Evolutionary conservation across 1,140 invertebrate species (phyloP), one percentile per base, ranked within the genome.

Genomic region (Conus ventricosus): DNA sequence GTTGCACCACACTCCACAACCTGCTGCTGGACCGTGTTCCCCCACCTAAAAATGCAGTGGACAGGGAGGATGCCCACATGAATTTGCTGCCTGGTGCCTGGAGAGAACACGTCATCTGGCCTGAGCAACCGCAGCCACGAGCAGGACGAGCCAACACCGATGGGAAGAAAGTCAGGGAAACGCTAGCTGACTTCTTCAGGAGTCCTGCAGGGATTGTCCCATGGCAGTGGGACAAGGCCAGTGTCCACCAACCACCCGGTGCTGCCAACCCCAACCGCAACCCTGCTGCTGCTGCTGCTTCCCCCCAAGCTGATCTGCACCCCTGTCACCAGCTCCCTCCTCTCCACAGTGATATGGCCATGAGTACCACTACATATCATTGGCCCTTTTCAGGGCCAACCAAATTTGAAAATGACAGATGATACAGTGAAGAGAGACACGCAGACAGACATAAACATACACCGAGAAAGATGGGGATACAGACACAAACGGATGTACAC

Each of bases 171-270:
- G 71, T 27, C 20, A 76, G 71, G 71, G 71, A 76, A 23, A 27
- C 20, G 71, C 71, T 76, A 20, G 20, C 20, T 76, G 71, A 76
- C 25, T 76, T n/a, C 71, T 76, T 76, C 71, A 13, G 55, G 55
- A 76, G 71, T 76, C 20, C 71, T 76, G 25, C 20, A 23, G 71
- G 71, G 20, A 27, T 76, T 23, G 71, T 76, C 25, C 20, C 20
- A 23, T 76, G 71, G 71, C 71, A 76, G 71, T 76, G 71, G 71
- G 71, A 76, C 71, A n/a, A n/a, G 71, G 71, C 71, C 20, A 27
- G 71, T 76, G 71, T 76, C 55, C 55, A 57, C 55, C 55, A 57
- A 57, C 55, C 55, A 57, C 55, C 55, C 55, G 55, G 55, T 57
- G 55, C 55, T 57, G 55, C 55, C 55, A 57, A 57, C 55, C 55